A percentile compares a stretch with the other conserved stretches of the same genome.
Evolutionary conservation across 2,797 vertebrate genomes (phyloP).

Genomic region (Epinephelus coioides): DNA sequence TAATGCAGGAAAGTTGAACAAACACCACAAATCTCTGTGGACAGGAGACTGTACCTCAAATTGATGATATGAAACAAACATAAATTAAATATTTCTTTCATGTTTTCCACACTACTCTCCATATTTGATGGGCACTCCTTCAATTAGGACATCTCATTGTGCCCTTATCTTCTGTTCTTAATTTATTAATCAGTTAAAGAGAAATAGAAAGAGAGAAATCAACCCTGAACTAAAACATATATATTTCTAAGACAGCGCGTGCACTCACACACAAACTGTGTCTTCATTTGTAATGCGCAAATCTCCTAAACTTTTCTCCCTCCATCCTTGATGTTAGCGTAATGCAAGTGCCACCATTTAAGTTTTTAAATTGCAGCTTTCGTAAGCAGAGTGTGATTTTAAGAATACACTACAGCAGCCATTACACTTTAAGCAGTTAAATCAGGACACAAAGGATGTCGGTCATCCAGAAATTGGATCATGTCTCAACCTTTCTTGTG

Average conservation of each 20-base stretch:
- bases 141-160: too few relatives aligned
- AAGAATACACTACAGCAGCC: neutral
- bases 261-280: neutral
- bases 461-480: constrained; percentile 14
- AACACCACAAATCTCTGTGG: too few relatives aligned
- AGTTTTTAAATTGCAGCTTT: neutral
- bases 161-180: too few relatives aligned
- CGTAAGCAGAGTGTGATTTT: neutral
- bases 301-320: neutral
- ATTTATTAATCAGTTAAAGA: neutral
- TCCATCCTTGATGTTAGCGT: too few relatives aligned
- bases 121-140: too few relatives aligned
- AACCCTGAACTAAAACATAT: neutral
- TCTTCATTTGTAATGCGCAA: neutral
- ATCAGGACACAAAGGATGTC: neutral
- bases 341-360: neutral
- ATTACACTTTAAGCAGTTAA: neutral
- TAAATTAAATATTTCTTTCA: too few relatives aligned
- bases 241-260: neutral
- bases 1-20: too few relatives aligned
- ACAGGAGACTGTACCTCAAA: too few relatives aligned
- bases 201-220: neutral
- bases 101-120: too few relatives aligned
- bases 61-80: too few relatives aligned
- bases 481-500: neutral